Conservation (phyloP, 2,888 invertebrate species). For the Resseliella maxima region DNA sequence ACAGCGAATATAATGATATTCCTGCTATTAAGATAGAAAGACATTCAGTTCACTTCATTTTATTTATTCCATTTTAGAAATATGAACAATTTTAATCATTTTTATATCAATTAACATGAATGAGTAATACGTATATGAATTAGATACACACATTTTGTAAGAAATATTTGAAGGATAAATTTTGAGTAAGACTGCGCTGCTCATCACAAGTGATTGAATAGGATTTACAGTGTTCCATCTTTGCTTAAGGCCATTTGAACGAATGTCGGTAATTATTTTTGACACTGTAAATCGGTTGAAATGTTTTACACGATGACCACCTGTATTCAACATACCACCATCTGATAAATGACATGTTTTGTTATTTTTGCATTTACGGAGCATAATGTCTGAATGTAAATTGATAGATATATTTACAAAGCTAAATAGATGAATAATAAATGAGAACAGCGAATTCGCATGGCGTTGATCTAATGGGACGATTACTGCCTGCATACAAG, state of each 20-base stretch:
- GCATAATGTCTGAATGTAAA: too few species aligned
- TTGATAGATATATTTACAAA: neutral
- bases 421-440: neutral
- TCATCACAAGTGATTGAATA: conserved; percentile 13
- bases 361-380: too few species aligned
- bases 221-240: neutral
- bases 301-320: neutral
- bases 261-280: conserved; percentile 41
- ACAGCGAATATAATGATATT: neutral
- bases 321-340: neutral
- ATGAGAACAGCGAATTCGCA: neutral
- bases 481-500: neutral
- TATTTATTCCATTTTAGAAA: too few species aligned
- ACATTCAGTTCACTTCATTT: too few species aligned
- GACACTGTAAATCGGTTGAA: conserved; percentile 11
- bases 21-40: neutral
- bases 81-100: too few species aligned
- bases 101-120: too few species aligned
- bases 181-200: neutral
- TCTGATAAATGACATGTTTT: neutral
- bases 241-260: conserved; percentile 5
- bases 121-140: too few species aligned
- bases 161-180: neutral
- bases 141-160: neutral
- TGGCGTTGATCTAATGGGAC: neutral